Conservation (phyloP, 2,888 invertebrate genomes). For the Dioctria linearis region DNA sequence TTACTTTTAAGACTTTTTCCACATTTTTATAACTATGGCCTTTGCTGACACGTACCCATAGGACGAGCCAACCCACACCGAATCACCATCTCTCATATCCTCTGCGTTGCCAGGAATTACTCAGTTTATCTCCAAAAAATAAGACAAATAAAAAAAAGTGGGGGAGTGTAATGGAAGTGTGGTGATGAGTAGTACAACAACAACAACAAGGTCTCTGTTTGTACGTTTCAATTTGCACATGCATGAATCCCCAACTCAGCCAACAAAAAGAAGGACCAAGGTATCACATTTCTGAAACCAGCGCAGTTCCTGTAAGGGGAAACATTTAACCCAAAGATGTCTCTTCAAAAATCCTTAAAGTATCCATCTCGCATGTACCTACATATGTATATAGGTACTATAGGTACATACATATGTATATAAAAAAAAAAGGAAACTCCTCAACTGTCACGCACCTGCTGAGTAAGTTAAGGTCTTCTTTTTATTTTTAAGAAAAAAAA, state of each 20-base stretch:
- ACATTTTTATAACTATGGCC: conserved; percentile 8
- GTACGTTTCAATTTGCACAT: conserved; percentile 32
- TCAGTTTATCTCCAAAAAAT: conserved; percentile 11
- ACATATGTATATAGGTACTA: no score
- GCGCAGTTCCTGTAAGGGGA: neutral
- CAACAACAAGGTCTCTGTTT: neutral
- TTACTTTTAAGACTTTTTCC: conserved; percentile 22
- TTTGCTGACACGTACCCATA: conserved; percentile 16
- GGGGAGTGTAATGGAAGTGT: neutral
- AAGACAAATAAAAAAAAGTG: neutral
- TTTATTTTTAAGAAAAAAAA: neutral
- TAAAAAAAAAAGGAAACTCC: neutral
- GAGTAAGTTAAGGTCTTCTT: neutral
- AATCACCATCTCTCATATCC: neutral
- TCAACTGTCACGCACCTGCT: neutral
- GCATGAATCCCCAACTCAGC: neutral
- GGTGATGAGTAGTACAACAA: neutral
- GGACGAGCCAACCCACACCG: neutral
- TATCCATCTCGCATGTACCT: neutral
- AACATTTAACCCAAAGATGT: conserved; percentile 1
- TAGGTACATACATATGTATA: no score
- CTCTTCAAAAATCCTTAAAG: neutral
- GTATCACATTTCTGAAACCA: neutral
- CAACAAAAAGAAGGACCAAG: neutral
- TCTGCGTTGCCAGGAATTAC: conserved; percentile 27